Evolutionary conservation across 2,113 vertebrate species (phyloP), one percentile per base, ranked within the genome.

Genomic region (Carollia perspicillata): DNA sequence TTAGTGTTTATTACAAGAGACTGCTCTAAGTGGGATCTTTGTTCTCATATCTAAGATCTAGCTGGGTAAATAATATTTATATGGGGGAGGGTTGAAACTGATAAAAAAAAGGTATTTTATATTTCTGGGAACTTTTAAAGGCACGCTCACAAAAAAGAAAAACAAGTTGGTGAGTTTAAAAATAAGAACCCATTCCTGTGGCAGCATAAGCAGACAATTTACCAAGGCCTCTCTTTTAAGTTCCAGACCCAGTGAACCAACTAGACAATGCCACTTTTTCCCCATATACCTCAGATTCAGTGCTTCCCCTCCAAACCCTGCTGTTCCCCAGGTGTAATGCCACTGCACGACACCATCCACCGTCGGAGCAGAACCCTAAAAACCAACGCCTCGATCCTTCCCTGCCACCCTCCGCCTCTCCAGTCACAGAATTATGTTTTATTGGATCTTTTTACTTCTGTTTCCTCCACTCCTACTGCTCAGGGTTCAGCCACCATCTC

Each of bases 91-190:
- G 17, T 42, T 91, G 89, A 93, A 91, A 66, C 55, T 94, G 69
- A 71, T 79, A 84, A 35, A 8, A 53, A 94, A 78, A 68, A 85
- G 30, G 22, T 28, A 83, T 89, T 85, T 95, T 95, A 69, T 58
- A 93, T 94, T 97, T 97, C 83, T 89, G 53, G 58, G 65, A 94
- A 89, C 35, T 20, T 75, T 81, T 90, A 94, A 89, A 93, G 79
- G 14, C 18, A 96, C 22, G 42, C 16, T 95, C 75, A 96, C 37
- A 77, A 78, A 90, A 95, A 96, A 94, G 58, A 89, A 96, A 97
- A 97, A 88, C 40, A 91, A 91, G 68, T 14, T 86, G 42, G 12
- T 51, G 42, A 89, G 69, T 89, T 95, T 92, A 63, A 96, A 91
- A 94, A 90, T 33, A 96, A 79, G 69, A 93, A 95, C 49, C 33